Conservation (phyloP, 2,113 vertebrate species). For the Pedionomus torquatus region DNA sequence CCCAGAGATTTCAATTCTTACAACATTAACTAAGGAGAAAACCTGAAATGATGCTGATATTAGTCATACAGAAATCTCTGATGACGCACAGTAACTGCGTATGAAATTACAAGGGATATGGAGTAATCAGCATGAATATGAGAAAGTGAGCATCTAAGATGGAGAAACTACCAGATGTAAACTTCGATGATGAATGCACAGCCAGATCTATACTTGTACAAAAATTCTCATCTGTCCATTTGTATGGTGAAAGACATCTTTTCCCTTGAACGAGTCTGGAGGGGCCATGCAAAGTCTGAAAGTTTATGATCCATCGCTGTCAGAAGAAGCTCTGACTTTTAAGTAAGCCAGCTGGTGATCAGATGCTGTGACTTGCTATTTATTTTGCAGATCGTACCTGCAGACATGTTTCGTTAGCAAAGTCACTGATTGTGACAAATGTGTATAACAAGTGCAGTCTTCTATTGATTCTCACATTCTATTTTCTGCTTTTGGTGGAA, state of each 20-base stretch:
- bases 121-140: not conserved
- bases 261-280: not conserved
- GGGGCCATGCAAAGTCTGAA: not conserved
- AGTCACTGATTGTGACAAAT: constrained; percentile 63
- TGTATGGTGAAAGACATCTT: not conserved
- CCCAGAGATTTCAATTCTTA: not conserved
- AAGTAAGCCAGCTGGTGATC: constrained; percentile 48
- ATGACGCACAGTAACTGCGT: not conserved
- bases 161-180: not conserved
- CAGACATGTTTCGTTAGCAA: constrained; percentile 47
- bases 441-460: constrained; percentile 61
- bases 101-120: not conserved
- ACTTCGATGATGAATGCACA: not conserved
- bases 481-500: constrained; percentile 65
- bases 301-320: not conserved
- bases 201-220: not conserved
- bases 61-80: not conserved
- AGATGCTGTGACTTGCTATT: constrained; percentile 46
- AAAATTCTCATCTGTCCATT: not conserved
- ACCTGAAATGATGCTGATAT: not conserved
- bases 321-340: constrained; percentile 9
- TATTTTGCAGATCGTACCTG: constrained; percentile 58
- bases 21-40: not conserved
- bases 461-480: constrained; percentile 72
- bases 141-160: not conserved